Conservation (phyloP, 2,797 vertebrate species). For the Gobionotothen gibberifrons region DNA sequence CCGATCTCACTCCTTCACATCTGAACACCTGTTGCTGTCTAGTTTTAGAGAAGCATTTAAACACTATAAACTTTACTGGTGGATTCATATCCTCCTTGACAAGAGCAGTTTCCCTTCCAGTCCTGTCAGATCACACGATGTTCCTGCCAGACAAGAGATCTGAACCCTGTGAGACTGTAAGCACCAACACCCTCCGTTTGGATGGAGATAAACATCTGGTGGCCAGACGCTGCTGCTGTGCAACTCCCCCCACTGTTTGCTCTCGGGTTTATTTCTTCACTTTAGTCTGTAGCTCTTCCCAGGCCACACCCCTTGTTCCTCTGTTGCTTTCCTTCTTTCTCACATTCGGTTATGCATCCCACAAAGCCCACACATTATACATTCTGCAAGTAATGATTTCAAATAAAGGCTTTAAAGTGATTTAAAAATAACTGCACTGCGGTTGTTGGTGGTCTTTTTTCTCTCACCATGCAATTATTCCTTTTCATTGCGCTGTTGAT, state of each 20-base stretch:
- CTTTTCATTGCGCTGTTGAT: background rate
- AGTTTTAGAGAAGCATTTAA: slow-evolving; percentile 10
- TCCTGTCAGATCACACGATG: slow-evolving; percentile 17
- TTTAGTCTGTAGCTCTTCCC: slow-evolving; percentile 54
- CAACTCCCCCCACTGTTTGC: slow-evolving; percentile 43
- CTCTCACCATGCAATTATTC: slow-evolving; percentile 9
- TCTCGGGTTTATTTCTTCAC: slow-evolving; percentile 54
- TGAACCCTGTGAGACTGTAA: slow-evolving; percentile 61
- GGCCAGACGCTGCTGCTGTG: slow-evolving; percentile 65
- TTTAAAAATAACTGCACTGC: slow-evolving; percentile 38
- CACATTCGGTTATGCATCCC: slow-evolving; percentile 39
- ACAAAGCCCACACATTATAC: slow-evolving; percentile 43
- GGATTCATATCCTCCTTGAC: background rate
- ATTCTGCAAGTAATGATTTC: slow-evolving; percentile 39
- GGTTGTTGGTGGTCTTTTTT: slow-evolving; percentile 29
- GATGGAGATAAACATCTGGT: slow-evolving; percentile 77
- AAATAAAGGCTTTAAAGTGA: slow-evolving; percentile 39
- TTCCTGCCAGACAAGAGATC: slow-evolving; percentile 58
- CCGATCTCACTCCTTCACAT: slow-evolving; percentile 44
- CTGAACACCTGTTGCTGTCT: slow-evolving; percentile 1
- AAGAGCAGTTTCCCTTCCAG: slow-evolving; percentile 24
- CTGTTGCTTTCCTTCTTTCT: slow-evolving; percentile 27
- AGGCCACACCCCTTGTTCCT: slow-evolving; percentile 58
- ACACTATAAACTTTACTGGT: slow-evolving; percentile 31
- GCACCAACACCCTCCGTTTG: slow-evolving; percentile 63